Base-by-base conservation (phyloP, 2,888 invertebrate genomes). In the Leptarthrus brevirostris region DNA sequence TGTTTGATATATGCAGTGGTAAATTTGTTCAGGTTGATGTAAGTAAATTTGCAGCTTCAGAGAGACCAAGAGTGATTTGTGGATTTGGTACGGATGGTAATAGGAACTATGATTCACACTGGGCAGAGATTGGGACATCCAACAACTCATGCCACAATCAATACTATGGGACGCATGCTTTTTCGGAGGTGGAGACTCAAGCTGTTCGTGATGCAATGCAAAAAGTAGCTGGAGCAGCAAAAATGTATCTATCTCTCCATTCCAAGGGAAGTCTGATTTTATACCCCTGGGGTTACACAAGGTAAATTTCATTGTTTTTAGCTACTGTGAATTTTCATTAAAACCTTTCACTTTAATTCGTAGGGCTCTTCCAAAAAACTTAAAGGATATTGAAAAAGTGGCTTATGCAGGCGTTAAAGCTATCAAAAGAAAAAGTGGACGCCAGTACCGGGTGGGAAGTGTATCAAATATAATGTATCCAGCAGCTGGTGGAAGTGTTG, bases 171-270 rank as follows among this genome's bases (percentile, higher is more conserved):
- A 76, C 81, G 0, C 79, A 79, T 0, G 81, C 91, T 2, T 90
- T 91, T 84, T 91, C 91, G 0, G 91, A 92, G 80, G 84, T 86
- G 0, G 93, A 92, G 83, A 89, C 88, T 0, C 79, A 81, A 73
- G 85, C 82, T 77, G 79, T 92, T 1, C 84, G 88, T n/a, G 87
- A 90, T 76, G 86, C 89, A 53, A 82, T 92, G 64, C 76, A 84
- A 52, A 77, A 80, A 0, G 79, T 86, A 10, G 83, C 81, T 3
- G 82, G 84, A 8, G 82, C 84, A 12, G 84, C 89, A 56, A 87
- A 88, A 78, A 84, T 89, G 76, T 92, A 91, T 81, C 79, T 93
- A 75, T 88, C 91, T 5, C 85, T 93, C 26, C 93, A 94, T 82
- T 90, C 92, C 6, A 90, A 90, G 78, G 92, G 92, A 24, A 87